phyloP scores from a whole-genome alignment of 1,140 invertebrate species.

The Lepidostoma basale region DNA sequence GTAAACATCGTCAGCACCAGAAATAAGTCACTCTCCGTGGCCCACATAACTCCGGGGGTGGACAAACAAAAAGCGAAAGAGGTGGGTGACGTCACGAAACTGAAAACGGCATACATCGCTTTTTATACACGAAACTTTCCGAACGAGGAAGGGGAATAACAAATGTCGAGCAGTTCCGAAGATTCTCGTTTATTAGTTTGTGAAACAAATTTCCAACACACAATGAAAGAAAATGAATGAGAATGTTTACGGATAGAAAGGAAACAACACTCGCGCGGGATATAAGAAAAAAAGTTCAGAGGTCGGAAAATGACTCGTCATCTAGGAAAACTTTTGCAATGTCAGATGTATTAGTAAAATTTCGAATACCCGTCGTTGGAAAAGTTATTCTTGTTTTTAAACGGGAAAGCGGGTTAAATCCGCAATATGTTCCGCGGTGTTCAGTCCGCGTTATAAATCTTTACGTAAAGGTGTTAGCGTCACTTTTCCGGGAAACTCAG shows the following conservation, averaged over 20 bases:
- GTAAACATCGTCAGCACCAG: conserved; percentile 39
- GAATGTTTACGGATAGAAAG: background rate
- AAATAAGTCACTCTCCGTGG: conserved; percentile 39
- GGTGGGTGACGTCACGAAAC: conserved; percentile 34
- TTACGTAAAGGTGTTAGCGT: background rate
- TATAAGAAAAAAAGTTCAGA: too few relatives aligned
- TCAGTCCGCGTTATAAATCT: too few relatives aligned
- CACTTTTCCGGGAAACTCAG: background rate
- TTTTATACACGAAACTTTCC: background rate
- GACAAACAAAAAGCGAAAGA: conserved; percentile 29
- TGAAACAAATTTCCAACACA: background rate
- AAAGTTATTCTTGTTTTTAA: too few relatives aligned
- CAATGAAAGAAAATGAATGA: background rate
- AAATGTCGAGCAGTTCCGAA: background rate
- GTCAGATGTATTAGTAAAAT: too few relatives aligned
- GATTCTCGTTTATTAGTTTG: background rate
- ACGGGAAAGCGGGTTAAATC: too few relatives aligned
- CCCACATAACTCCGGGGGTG: conserved; percentile 19
- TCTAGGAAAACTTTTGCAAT: background rate
- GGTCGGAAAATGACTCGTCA: background rate
- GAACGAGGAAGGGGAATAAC: background rate
- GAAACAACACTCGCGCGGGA: background rate
- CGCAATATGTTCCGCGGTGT: too few relatives aligned
- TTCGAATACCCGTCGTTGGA: too few relatives aligned
- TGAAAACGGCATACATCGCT: background rate